Evolutionary conservation across 2,113 vertebrate genomes (phyloP), one percentile per base, ranked within the genome.

Genomic region (Terrapene triunguis): DNA sequence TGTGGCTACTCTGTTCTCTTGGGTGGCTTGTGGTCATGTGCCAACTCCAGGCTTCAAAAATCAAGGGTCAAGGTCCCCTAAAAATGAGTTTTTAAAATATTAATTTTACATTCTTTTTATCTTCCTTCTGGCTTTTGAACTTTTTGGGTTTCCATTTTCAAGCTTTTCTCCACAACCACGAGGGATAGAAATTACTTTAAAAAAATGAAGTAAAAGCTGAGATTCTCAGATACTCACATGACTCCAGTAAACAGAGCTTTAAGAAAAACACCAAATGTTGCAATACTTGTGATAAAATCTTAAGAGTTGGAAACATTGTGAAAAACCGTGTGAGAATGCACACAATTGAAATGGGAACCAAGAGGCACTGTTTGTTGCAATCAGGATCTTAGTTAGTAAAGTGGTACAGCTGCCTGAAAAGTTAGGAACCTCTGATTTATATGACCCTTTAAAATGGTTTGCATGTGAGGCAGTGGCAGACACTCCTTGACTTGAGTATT

Each of bases 341-440:
- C 11, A 12, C 19, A 84, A 81, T n/a, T 50, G 35, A 78, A 21
- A 69, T 69, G 65, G 32, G 65, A 69, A 69, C n/a, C 16, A 69
- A 21, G 53, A 48, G 55, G 12, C 1, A 0, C 16, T 72, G 65
- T 25, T 76, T 74, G 50, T 91, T 79, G 54, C 1, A 1, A 24
- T 69, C 35, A 84, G 10, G 38, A 17, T 16, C 85, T 94, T 2
- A 12, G 92, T 95, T 59, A 84, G 47, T 50, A 80, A 48, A 44
- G 59, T 95, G 86, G 51, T 53, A 89, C 27, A 87, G 81, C 48
- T 94, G 78, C 48, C 89, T 92, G 55, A 91, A 94, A 92, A 62
- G 13, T 90, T 89, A 54, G 12, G 47, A 80, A 4, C 57, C 84
- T 94, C 90, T 91, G 78, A 74, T 93, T 91, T 97, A 93, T 57